phyloP scores from a whole-genome alignment of 2,113 vertebrate genomes.

The Brachyhypopomus gauderio region DNA sequence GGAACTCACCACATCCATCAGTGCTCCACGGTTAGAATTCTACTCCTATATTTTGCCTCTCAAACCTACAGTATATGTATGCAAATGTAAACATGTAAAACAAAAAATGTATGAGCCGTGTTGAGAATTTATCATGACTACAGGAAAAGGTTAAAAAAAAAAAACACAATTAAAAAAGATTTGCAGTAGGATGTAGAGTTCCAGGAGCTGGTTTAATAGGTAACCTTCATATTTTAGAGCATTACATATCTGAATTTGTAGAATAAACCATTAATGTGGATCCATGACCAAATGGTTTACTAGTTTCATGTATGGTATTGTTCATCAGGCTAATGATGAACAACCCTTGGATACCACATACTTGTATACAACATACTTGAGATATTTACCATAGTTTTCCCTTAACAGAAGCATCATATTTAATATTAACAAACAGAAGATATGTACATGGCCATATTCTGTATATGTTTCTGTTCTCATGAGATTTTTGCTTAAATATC shows the following conservation, averaged over 20 bases:
- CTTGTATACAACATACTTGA: too few relatives aligned
- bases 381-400: background rate
- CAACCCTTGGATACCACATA: background rate
- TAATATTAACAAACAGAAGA: background rate
- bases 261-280: background rate
- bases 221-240: too few relatives aligned
- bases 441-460: background rate
- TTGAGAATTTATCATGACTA: too few relatives aligned
- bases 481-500: background rate
- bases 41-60: background rate
- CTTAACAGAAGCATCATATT: too few relatives aligned
- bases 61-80: constrained; percentile 56
- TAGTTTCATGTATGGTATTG: background rate
- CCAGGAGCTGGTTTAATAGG: too few relatives aligned
- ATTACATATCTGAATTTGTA: background rate
- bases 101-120: too few relatives aligned
- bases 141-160: background rate
- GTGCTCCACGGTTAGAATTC: background rate
- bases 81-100: constrained; percentile 58
- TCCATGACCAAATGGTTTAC: background rate
- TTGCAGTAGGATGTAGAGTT: background rate
- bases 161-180: background rate
- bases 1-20: background rate
- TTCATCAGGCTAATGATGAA: background rate
- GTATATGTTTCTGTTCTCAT: background rate